phyloP scores from a whole-genome alignment of 2,888 invertebrate species.

The Acleris laterana region DNA sequence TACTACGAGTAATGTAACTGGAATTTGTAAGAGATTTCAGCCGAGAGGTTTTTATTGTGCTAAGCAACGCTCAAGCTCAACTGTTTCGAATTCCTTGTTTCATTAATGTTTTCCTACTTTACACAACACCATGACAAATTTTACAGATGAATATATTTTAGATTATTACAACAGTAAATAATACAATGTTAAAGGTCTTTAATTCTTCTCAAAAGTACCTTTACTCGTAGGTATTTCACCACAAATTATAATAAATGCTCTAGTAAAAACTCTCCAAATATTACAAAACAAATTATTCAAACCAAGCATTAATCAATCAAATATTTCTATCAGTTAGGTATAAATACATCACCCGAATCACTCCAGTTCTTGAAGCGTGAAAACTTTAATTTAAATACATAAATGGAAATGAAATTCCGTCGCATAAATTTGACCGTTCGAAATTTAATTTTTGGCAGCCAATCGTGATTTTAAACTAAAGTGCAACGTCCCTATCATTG shows the following conservation, averaged over 20 bases:
- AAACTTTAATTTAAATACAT: slow-evolving; percentile 33
- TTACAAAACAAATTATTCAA: neutral
- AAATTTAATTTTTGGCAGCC: slow-evolving; percentile 37
- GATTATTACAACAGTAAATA: no score
- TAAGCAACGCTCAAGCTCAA: slow-evolving; percentile 30
- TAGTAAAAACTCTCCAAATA: neutral
- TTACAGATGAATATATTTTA: no score
- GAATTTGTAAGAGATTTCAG: slow-evolving; percentile 38
- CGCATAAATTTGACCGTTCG: slow-evolving; percentile 33
- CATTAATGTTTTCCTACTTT: no score
- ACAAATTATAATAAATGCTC: no score
- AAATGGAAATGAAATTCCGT: slow-evolving; percentile 33
- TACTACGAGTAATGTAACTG: slow-evolving; percentile 37
- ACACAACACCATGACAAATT: no score
- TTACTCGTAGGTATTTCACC: no score
- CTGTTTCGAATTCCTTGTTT: slow-evolving; percentile 19
- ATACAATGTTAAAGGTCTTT: no score
- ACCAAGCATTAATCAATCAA: slow-evolving; percentile 1
- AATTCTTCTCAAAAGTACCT: no score
- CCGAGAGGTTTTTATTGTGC: slow-evolving; percentile 31
- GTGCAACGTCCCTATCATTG: slow-evolving; percentile 38
- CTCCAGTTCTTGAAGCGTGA: slow-evolving; percentile 11
- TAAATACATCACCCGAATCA: slow-evolving; percentile 12
- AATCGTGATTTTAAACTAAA: slow-evolving; percentile 36
- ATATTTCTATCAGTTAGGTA: slow-evolving; percentile 2